Percentiles rank a stretch among this genome's conserved stretches.
Conservation (phyloP, 1,140 invertebrate genomes). For the Steinernema feltiae region DNA sequence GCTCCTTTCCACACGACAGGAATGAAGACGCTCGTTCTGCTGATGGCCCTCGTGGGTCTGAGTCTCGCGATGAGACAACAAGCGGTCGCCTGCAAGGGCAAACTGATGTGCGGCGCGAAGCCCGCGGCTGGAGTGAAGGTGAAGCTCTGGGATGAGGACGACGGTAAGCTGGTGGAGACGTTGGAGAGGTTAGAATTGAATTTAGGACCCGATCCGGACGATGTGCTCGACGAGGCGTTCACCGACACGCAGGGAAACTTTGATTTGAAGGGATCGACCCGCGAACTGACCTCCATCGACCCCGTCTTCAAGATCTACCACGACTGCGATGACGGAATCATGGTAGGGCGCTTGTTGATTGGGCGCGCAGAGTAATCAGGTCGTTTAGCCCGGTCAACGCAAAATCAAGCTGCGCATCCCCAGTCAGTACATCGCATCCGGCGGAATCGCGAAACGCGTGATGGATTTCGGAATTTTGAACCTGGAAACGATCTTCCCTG, state of each 20-base stretch:
- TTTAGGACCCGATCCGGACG: constrained; percentile 41
- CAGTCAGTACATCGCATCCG: constrained; percentile 29
- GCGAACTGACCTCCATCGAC: constrained; percentile 39
- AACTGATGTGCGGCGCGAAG: constrained; percentile 23
- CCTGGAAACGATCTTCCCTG: constrained; percentile 48
- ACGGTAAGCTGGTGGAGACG: no score
- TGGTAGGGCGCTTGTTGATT: constrained; percentile 15
- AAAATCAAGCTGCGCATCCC: constrained; percentile 37
- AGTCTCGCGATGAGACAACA: constrained; percentile 31
- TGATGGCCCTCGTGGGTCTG: constrained; percentile 15
- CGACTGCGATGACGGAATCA: constrained; percentile 36
- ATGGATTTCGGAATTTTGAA: constrained; percentile 52
- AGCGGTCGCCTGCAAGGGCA: constrained; percentile 25
- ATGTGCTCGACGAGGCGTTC: constrained; percentile 36
- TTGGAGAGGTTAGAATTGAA: no score
- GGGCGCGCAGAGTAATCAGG: not conserved
- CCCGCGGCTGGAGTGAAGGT: constrained; percentile 27
- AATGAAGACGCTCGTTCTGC: no score
- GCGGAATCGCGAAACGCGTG: constrained; percentile 27
- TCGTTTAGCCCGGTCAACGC: constrained; percentile 41
- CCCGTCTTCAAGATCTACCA: constrained; percentile 43
- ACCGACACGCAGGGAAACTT: constrained; percentile 36
- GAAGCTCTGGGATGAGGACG: constrained; percentile 37
- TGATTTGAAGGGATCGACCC: constrained; percentile 25
- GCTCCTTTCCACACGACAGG: no score